Percentiles rank a stretch among this genome's conserved stretches.
Evolutionary conservation across 2,113 vertebrate species (phyloP).

Genomic region (Harpagus bidentatus): DNA sequence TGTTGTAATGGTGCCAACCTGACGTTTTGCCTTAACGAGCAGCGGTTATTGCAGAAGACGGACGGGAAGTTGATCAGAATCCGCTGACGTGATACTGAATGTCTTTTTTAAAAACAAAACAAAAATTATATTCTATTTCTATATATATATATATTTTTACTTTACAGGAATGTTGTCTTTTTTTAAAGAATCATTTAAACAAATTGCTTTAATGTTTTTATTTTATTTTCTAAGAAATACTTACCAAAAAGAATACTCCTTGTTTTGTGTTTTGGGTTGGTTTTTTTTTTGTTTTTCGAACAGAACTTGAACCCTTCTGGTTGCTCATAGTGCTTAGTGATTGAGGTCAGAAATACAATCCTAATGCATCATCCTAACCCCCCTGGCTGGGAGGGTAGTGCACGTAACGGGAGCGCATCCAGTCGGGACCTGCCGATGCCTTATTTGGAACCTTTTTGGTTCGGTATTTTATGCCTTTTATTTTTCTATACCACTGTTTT

Average conservation of each 20-base stretch:
- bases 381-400: background rate
- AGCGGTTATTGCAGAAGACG: background rate
- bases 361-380: background rate
- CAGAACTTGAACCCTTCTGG: constrained; percentile 63
- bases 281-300: background rate
- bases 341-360: background rate
- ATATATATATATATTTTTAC: constrained; percentile 60
- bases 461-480: constrained; percentile 51
- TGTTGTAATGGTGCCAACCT: constrained; percentile 18
- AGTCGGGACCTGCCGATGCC: constrained; percentile 64
- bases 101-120: background rate
- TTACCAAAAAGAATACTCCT: constrained; percentile 65
- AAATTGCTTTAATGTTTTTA: constrained; percentile 29
- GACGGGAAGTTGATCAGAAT: background rate
- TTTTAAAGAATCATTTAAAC: constrained; percentile 64
- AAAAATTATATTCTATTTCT: constrained; percentile 44
- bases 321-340: background rate
- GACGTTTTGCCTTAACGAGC: constrained; percentile 72
- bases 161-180: constrained; percentile 57
- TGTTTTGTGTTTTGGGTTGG: background rate
- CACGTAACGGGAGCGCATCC: background rate
- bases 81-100: constrained; percentile 32
- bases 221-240: constrained; percentile 71
- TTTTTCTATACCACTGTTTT: constrained; percentile 59
- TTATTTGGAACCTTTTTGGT: constrained; percentile 64